Evolutionary conservation across 1,140 invertebrate genomes (phyloP).

Genomic region (Danaus plexippus): DNA sequence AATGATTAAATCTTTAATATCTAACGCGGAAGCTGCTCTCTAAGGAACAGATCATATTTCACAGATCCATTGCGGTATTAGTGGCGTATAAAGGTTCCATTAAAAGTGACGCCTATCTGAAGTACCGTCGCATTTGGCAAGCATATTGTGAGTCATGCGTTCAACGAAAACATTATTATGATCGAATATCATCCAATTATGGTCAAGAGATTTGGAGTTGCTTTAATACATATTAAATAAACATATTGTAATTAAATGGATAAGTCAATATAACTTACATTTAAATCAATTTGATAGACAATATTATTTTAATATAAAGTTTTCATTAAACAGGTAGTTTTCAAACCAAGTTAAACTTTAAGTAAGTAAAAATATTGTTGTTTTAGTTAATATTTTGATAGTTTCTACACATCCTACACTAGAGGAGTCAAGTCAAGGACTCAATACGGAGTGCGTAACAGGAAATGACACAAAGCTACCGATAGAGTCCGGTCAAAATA

Average conservation of each 20-base stretch:
- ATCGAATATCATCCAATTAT: conserved; percentile 26
- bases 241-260: too few species aligned
- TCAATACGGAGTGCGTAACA: conserved; percentile 30
- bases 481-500: conserved; percentile 65
- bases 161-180: conserved; percentile 58
- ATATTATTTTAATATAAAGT: too few species aligned
- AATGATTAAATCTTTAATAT: conserved; percentile 20
- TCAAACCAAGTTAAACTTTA: too few species aligned
- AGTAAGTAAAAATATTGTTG: too few species aligned
- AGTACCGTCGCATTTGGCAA: conserved; percentile 56
- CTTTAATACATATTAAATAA: conserved; percentile 3
- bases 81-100: conserved; percentile 41
- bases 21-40: conserved; percentile 29
- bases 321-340: too few species aligned
- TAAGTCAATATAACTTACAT: too few species aligned
- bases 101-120: conserved; percentile 53
- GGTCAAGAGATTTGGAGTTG: conserved; percentile 15
- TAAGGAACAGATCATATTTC: conserved; percentile 34
- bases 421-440: conserved; percentile 12
- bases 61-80: conserved; percentile 44
- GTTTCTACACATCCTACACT: too few species aligned
- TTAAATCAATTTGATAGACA: too few species aligned
- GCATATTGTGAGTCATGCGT: conserved; percentile 60
- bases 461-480: conserved; percentile 35
- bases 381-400: too few species aligned